Conservation (phyloP, 2,797 vertebrate genomes). For the Sebastes jordani region DNA sequence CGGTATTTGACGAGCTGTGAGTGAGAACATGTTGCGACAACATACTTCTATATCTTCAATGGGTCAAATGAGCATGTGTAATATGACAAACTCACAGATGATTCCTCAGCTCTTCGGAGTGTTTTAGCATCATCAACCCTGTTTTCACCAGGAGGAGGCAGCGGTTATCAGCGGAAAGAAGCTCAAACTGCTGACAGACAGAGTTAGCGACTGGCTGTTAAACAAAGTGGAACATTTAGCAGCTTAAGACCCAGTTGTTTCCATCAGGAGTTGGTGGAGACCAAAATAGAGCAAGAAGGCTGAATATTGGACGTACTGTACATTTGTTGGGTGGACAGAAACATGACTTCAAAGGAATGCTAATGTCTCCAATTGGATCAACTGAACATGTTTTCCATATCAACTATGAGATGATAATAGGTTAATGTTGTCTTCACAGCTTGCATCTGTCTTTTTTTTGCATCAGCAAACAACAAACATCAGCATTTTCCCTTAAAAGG, state of each 20-base stretch:
- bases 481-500: neutral
- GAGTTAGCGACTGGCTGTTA: neutral
- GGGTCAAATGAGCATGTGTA: no score
- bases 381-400: neutral
- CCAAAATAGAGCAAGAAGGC: neutral
- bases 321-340: neutral
- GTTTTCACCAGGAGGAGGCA: neutral
- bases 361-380: neutral
- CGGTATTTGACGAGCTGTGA: no score
- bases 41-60: neutral
- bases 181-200: neutral
- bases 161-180: neutral
- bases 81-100: neutral
- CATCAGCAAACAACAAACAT: neutral
- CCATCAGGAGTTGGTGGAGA: neutral
- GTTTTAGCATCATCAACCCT: neutral
- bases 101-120: neutral
- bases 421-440: neutral
- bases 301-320: neutral
- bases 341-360: neutral
- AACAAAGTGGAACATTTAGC: neutral
- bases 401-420: neutral
- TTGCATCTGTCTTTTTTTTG: neutral
- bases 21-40: neutral
- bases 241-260: neutral